A percentile compares a stretch with the other conserved stretches of the same genome.
Evolutionary conservation across 2,888 invertebrate species (phyloP).

Genomic region (Troides oblongomaculatus): DNA sequence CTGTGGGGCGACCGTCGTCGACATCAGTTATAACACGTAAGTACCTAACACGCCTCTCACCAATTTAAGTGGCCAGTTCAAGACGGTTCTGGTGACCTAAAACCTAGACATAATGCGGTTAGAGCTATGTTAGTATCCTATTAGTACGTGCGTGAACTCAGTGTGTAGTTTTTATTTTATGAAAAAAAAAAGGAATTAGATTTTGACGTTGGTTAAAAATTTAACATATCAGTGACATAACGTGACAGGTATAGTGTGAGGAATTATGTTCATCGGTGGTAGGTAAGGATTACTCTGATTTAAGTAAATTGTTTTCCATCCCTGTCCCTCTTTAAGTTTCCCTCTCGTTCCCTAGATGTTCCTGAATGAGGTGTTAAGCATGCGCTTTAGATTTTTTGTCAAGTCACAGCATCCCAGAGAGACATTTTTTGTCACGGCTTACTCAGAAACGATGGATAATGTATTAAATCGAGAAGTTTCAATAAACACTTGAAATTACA

Average conservation of each 20-base stretch:
- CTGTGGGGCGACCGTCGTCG: constrained; percentile 14
- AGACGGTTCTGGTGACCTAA: constrained; percentile 58
- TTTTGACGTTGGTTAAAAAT: constrained; percentile 21
- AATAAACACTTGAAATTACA: not conserved
- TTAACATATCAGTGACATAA: constrained; percentile 32
- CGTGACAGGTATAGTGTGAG: constrained; percentile 23
- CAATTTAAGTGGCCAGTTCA: constrained; percentile 43
- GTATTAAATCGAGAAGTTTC: not conserved
- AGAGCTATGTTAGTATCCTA: constrained; percentile 40
- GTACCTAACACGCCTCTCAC: constrained; percentile 37
- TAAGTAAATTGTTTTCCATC: constrained; percentile 50
- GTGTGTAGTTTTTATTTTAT: constrained; percentile 6
- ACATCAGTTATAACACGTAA: constrained; percentile 34
- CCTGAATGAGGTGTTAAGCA: constrained; percentile 68
- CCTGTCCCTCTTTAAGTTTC: constrained; percentile 41
- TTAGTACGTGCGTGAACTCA: constrained; percentile 19
- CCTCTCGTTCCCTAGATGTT: constrained; percentile 52
- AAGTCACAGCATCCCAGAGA: constrained; percentile 15
- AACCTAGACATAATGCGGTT: constrained; percentile 65
- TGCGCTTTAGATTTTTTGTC: constrained; percentile 54
- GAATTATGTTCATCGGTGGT: constrained; percentile 36
- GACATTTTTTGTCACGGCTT: constrained; percentile 9
- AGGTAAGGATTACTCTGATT: constrained; percentile 53
- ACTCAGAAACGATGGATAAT: not conserved
- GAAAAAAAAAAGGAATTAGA: constrained; percentile 5